Conservation (phyloP, 2,888 invertebrate species). For the Trimorus sp. region DNA sequence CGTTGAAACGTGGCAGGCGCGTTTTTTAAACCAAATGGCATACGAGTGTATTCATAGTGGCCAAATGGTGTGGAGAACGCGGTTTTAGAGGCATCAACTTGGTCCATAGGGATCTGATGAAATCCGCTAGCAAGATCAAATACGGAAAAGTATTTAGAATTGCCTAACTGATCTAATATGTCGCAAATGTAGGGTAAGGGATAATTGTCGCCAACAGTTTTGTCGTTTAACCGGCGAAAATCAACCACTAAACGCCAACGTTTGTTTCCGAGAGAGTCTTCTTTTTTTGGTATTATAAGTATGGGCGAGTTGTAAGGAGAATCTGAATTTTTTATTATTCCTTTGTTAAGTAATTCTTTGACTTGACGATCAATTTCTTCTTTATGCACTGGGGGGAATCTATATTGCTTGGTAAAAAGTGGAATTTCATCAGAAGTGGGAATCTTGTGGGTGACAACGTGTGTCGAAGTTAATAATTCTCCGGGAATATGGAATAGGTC, state of each 20-base stretch:
- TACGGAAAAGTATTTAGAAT: slow-evolving; percentile 13
- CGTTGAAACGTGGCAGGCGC: slow-evolving; percentile 12
- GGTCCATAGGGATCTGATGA: slow-evolving; percentile 14
- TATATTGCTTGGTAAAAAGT: slow-evolving; percentile 19
- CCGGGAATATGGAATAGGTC: slow-evolving; percentile 15
- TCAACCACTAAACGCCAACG: neutral
- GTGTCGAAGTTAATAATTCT: neutral
- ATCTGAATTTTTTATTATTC: neutral
- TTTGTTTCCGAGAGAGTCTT: slow-evolving; percentile 47
- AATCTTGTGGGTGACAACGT: slow-evolving; percentile 1
- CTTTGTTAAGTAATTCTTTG: neutral
- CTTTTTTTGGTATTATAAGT: slow-evolving; percentile 8
- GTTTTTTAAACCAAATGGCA: slow-evolving; percentile 9
- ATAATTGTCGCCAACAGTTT: slow-evolving; percentile 5
- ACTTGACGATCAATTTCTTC: slow-evolving; percentile 26
- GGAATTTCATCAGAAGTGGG: neutral
- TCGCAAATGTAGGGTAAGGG: slow-evolving; percentile 14
- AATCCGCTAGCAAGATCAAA: slow-evolving; percentile 9
- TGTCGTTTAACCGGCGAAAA: slow-evolving; percentile 5
- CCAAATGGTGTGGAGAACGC: slow-evolving; percentile 12
- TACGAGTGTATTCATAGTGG: neutral
- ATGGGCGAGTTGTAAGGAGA: slow-evolving; percentile 17
- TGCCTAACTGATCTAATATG: slow-evolving; percentile 16
- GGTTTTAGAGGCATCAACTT: neutral
- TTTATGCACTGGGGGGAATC: slow-evolving; percentile 18